Evolutionary conservation across 53 echinoderm and acorn worm species (phyloP).

Genomic region (Patiria pectinifera): DNA sequence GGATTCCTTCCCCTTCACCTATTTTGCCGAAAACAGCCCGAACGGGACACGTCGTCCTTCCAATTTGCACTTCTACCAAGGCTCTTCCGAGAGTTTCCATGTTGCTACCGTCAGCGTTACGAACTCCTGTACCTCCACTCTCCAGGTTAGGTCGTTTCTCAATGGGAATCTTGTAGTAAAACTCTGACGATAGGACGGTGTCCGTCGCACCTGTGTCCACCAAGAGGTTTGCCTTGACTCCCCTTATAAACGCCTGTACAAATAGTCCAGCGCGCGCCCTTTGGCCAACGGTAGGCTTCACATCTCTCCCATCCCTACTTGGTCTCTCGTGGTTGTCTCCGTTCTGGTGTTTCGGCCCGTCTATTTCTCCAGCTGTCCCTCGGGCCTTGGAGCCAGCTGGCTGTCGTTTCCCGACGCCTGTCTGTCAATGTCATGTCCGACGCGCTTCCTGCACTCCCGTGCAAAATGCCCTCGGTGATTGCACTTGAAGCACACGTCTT

Average conservation of each 20-base stretch:
- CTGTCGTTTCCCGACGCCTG: constrained; percentile 31
- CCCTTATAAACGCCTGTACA: constrained; percentile 26
- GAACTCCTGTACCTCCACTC: background rate
- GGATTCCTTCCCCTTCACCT: constrained; percentile 41
- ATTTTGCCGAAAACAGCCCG: constrained; percentile 57
- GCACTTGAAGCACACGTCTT: background rate
- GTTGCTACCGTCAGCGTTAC: constrained; percentile 53
- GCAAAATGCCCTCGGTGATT: constrained; percentile 1
- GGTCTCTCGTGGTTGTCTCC: constrained; percentile 1
- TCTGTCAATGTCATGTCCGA: background rate
- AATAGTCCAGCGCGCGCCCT: constrained; percentile 11
- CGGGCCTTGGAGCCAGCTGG: constrained; percentile 43
- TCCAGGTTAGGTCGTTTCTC: constrained; percentile 41
- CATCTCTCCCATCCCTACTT: background rate
- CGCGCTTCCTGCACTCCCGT: background rate
- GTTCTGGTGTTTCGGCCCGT: constrained; percentile 15
- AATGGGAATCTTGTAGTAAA: constrained; percentile 42
- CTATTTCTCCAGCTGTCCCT: constrained; percentile 40
- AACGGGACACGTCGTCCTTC: constrained; percentile 19
- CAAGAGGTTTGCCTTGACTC: constrained; percentile 37
- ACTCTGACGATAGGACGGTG: constrained; percentile 51
- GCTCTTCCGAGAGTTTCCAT: constrained; percentile 45
- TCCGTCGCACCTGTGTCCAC: constrained; percentile 63
- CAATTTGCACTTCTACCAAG: constrained; percentile 42
- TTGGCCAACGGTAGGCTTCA: background rate